phyloP scores from a whole-genome alignment of 2,797 vertebrate genomes.

The Lindbergichthys nudifrons region DNA sequence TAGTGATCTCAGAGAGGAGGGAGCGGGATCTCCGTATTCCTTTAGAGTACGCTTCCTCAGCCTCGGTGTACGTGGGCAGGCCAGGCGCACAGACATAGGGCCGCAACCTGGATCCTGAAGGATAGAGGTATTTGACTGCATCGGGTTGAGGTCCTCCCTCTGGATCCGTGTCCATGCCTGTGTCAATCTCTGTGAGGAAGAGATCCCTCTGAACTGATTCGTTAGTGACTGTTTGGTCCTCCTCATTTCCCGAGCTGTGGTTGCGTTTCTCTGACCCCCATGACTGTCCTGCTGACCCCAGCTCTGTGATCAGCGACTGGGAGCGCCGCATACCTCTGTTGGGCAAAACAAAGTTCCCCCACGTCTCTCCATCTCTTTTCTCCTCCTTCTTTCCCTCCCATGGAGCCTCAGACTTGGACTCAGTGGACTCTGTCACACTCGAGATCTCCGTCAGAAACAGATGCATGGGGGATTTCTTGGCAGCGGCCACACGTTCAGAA shows the following conservation, averaged over 20 bases:
- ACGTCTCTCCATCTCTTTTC: constrained; percentile 68
- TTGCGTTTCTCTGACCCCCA: constrained; percentile 72
- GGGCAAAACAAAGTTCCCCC: constrained; percentile 73
- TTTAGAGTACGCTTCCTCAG: constrained; percentile 81
- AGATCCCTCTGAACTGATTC: constrained; percentile 82
- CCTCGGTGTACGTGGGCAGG: constrained; percentile 77
- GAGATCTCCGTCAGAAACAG: constrained; percentile 88
- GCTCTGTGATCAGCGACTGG: constrained; percentile 83
- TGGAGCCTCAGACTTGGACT: constrained; percentile 72
- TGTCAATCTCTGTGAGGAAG: constrained; percentile 87
- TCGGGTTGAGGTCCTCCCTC: constrained; percentile 66
- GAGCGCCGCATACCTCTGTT: constrained; percentile 84
- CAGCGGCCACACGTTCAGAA: constrained; percentile 77
- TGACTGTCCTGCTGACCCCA: constrained; percentile 75
- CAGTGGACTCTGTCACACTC: constrained; percentile 73
- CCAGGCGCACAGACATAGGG: constrained; percentile 74
- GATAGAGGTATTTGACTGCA: constrained; percentile 79
- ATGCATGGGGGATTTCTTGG: constrained; percentile 87
- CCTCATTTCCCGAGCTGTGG: constrained; percentile 52
- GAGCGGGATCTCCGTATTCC: constrained; percentile 82
- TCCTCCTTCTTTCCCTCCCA: constrained; percentile 71
- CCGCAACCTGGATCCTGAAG: constrained; percentile 74
- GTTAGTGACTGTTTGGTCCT: constrained; percentile 55
- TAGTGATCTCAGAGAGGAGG: constrained; percentile 77
- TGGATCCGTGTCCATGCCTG: constrained; percentile 70